Evolutionary conservation across 2,113 vertebrate genomes (phyloP).

Genomic region (Lates calcarifer): DNA sequence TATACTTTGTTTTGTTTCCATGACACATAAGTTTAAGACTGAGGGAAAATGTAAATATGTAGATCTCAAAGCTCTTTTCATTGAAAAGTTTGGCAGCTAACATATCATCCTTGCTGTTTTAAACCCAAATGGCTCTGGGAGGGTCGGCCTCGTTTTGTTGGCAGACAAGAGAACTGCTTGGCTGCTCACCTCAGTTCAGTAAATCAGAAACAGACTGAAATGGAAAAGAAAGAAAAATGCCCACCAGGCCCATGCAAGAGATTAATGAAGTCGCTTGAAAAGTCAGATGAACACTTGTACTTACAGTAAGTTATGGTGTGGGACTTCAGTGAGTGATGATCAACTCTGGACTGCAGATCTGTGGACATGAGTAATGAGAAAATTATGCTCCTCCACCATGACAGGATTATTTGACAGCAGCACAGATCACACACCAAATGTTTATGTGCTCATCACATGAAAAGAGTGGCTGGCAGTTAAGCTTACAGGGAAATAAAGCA

Average conservation of each 20-base stretch:
- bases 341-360: not conserved
- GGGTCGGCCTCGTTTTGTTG: slow-evolving; percentile 58
- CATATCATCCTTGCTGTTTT: slow-evolving; percentile 48
- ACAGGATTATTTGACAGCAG: slow-evolving; percentile 31
- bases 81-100: slow-evolving; percentile 58
- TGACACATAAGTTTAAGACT: slow-evolving; percentile 28
- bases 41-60: slow-evolving; percentile 46
- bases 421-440: not conserved
- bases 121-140: slow-evolving; percentile 59
- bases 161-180: slow-evolving; percentile 66
- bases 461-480: slow-evolving; percentile 14
- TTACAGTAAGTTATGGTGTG: not conserved
- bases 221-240: slow-evolving; percentile 67
- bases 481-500: slow-evolving; percentile 14
- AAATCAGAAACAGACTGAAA: slow-evolving; percentile 80
- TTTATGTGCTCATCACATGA: slow-evolving; percentile 16
- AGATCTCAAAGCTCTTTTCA: slow-evolving; percentile 47
- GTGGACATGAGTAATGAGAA: slow-evolving; percentile 25
- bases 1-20: slow-evolving; percentile 54
- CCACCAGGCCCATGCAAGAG: slow-evolving; percentile 30
- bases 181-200: slow-evolving; percentile 62
- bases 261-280: slow-evolving; percentile 48
- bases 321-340: not conserved
- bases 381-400: not conserved
- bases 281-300: slow-evolving; percentile 26